These are phyloP conservation scores for Gymnoscelis rufifasciata DNA, from an alignment of 2,888 invertebrate genomes.

Conservation along the genomic window DNA sequence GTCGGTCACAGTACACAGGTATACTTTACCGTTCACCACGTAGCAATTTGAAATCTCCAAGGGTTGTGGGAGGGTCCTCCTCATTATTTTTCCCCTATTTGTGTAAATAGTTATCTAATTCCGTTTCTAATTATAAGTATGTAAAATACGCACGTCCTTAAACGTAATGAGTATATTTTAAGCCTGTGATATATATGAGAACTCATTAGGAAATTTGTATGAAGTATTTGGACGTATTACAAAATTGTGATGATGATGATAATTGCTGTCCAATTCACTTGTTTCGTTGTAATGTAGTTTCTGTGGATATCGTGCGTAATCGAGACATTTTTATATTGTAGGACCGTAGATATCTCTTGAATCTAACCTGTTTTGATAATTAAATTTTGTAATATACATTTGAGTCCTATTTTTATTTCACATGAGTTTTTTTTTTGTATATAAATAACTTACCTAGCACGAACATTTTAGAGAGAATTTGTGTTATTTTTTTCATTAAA, in stretches of 20 bases:
- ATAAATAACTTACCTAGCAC: too few relatives aligned
- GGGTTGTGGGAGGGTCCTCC: conserved; percentile 77
- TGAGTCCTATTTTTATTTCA: too few relatives aligned
- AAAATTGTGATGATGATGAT: conserved; percentile 31
- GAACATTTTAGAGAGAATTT: too few relatives aligned
- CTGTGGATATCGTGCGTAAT: too few relatives aligned
- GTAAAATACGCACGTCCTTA: conserved; percentile 77
- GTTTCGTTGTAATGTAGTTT: conserved; percentile 7
- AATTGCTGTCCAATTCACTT: conserved; percentile 17
- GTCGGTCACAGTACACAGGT: conserved; percentile 51
- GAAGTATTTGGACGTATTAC: conserved; percentile 54
- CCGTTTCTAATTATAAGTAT: conserved; percentile 67
- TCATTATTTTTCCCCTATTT: conserved; percentile 78
- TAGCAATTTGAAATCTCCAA: conserved; percentile 74
- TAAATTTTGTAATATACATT: too few relatives aligned
- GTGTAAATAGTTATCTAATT: conserved; percentile 79
- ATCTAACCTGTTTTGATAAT: too few relatives aligned
- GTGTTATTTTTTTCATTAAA: too few relatives aligned
- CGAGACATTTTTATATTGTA: conserved; percentile 6
- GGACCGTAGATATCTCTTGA: too few relatives aligned
- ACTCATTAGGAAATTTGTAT: conserved; percentile 63
- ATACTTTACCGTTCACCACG: conserved; percentile 51
- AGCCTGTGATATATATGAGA: conserved; percentile 77
- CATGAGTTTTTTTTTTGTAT: too few relatives aligned
- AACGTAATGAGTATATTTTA: conserved; percentile 72